These are phyloP conservation scores for Drosophila sproati DNA, from an alignment of 1,140 invertebrate genomes.

Conservation along the genomic window DNA sequence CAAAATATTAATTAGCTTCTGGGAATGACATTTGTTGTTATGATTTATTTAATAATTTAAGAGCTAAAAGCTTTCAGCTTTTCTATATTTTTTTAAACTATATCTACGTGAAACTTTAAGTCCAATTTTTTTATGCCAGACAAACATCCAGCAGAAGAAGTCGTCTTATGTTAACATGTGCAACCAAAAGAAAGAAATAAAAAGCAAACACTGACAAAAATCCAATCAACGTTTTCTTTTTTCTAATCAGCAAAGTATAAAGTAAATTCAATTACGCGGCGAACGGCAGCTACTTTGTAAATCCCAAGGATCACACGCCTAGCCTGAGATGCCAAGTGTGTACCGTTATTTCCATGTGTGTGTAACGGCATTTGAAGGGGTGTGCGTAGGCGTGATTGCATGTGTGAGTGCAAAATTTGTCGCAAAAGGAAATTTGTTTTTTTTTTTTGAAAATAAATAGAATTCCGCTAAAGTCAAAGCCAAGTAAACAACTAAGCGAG, in stretches of 20 bases:
- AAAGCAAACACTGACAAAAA: conserved; percentile 50
- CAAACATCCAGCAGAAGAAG: neutral
- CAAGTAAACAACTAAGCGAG: conserved; percentile 61
- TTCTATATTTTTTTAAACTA: neutral
- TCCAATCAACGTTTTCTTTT: conserved; percentile 67
- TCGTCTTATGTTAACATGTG: conserved; percentile 8
- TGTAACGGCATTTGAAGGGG: conserved; percentile 13
- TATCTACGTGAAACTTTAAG: neutral
- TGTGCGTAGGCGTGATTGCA: conserved; percentile 36
- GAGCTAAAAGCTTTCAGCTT: neutral
- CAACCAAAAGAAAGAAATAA: conserved; percentile 12
- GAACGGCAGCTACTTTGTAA: conserved; percentile 71
- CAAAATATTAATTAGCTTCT: too few species aligned
- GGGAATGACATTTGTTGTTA: too few species aligned
- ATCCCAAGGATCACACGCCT: conserved; percentile 75
- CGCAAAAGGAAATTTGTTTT: conserved; percentile 52
- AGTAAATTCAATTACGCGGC: conserved; percentile 82
- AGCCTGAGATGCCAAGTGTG: conserved; percentile 23
- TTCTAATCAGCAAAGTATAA: conserved; percentile 82
- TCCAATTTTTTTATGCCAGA: neutral
- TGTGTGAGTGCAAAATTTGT: conserved; percentile 55
- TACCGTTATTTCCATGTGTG: conserved; percentile 43
- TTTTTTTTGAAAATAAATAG: conserved; percentile 78
- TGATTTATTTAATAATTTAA: too few species aligned
- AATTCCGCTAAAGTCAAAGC: conserved; percentile 80